Base-by-base conservation (phyloP, 2,888 invertebrate genomes). In the Tiliacea citrago region DNA sequence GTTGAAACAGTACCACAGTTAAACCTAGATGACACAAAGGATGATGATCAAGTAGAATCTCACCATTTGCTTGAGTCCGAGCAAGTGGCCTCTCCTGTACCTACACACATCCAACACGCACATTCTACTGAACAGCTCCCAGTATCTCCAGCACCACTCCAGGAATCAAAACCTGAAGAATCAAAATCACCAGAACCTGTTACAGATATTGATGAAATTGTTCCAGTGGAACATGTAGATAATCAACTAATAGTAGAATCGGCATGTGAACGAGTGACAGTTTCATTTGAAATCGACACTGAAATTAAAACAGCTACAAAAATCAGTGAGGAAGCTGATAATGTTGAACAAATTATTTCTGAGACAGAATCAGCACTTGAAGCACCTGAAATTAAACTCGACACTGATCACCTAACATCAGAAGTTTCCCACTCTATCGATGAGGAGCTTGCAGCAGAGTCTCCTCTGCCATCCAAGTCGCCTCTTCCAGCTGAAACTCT, bases 1-100 rank as follows among this genome's bases (percentile, higher is more conserved):
- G 88, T 86, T 66, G 92, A 92, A 76, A 83, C 85, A 49, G 87
- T 70, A 62, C 75, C 75, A 63, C 83, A 88, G 67, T 74, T 86
- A 29, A 73, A 69, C 47, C 53, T 83, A 66, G 82, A 87, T 77
- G 73, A 79, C 42, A 57, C 73, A 16, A 83, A 79, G 35, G 83
- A 83, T 61, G 76, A 72, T 73, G 76, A 81, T 73, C 67, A 73
- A 67, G 71, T 73, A 42, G 84, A 83, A 78, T 80, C 86, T 68
- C 79, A 79, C 57, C 73, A 81, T 51, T 73, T 81, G 73, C 57
- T 72, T 5, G 83, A 83, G 60, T 71, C 73, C 1, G 89, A 90
- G 66, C 76, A 82, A 66, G 79, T 79, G 39, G 63, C 65, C 13
- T 85, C 86, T 75, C 86, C 86, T 82, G 73, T 84, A 68, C 82